Evolutionary conservation across 2,888 invertebrate genomes (phyloP).

Genomic region (Linnaemya vulpina): DNA sequence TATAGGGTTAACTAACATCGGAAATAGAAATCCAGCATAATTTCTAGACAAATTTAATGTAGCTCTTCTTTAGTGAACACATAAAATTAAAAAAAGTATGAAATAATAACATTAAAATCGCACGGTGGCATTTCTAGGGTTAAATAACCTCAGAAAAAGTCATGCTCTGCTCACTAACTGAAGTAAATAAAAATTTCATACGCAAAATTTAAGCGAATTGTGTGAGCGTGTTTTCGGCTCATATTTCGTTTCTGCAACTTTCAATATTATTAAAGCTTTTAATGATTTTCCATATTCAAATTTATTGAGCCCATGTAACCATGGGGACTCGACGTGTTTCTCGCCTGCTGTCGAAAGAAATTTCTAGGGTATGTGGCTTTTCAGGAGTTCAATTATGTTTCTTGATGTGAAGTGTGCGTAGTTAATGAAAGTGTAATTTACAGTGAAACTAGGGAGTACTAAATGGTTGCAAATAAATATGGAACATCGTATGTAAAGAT

Average conservation of each 20-base stretch:
- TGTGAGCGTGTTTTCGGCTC: neutral
- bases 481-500: too few species aligned
- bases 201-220: conserved; percentile 13
- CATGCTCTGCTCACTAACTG: neutral
- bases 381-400: neutral
- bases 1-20: too few species aligned
- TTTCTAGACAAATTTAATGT: too few species aligned
- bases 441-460: too few species aligned
- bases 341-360: neutral
- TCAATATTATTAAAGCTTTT: conserved; percentile 7
- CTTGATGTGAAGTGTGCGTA: too few species aligned
- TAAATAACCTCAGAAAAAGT: too few species aligned
- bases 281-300: neutral
- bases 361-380: neutral
- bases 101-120: too few species aligned
- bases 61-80: too few species aligned
- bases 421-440: neutral
- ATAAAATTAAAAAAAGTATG: too few species aligned
- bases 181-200: neutral
- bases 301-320: neutral
- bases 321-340: neutral
- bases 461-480: too few species aligned
- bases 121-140: too few species aligned
- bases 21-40: too few species aligned
- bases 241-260: neutral